phyloP scores from a whole-genome alignment of 2,888 invertebrate genomes.

The Agrenia bidenticulata region DNA sequence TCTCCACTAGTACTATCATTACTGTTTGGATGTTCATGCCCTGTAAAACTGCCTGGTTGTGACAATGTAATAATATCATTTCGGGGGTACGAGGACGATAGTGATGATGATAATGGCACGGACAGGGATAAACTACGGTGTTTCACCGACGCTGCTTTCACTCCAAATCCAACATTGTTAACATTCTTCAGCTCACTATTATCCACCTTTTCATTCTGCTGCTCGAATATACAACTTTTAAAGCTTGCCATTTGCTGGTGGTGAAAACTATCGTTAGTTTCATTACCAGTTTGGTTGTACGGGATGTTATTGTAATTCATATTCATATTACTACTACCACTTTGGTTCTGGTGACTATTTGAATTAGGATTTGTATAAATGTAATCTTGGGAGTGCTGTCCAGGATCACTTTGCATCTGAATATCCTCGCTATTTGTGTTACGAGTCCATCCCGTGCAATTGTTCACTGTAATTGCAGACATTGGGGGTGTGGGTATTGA shows the following conservation, averaged over 20 bases:
- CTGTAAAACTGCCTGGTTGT: slow-evolving; percentile 14
- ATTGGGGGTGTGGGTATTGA: slow-evolving; percentile 11
- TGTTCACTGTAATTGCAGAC: not conserved
- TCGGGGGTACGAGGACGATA: slow-evolving; percentile 19
- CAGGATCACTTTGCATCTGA: slow-evolving; percentile 18
- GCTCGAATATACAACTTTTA: slow-evolving; percentile 48
- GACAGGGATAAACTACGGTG: slow-evolving; percentile 47
- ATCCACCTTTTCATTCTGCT: slow-evolving; percentile 27
- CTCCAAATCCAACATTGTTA: slow-evolving; percentile 20
- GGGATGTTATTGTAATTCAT: slow-evolving; percentile 5
- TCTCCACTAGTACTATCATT: not conserved
- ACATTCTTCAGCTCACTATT: not conserved
- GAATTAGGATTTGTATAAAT: slow-evolving; percentile 1
- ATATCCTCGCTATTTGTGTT: slow-evolving; percentile 8
- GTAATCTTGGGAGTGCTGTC: slow-evolving; percentile 24
- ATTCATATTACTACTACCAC: slow-evolving; percentile 5
- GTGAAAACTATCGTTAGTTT: slow-evolving; percentile 5
- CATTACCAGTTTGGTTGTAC: slow-evolving; percentile 15
- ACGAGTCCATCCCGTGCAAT: slow-evolving; percentile 8
- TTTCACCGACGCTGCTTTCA: slow-evolving; percentile 42
- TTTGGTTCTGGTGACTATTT: slow-evolving; percentile 9
- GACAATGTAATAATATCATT: slow-evolving; percentile 1
- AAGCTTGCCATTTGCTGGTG: slow-evolving; percentile 35
- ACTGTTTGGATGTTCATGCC: not conserved
- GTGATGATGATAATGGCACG: slow-evolving; percentile 28